A percentile compares a stretch with the other conserved stretches of the same genome.
These are phyloP conservation scores for Ornithoptera priamus DNA, from an alignment of 2,888 invertebrate genomes.

Conservation along the genomic window DNA sequence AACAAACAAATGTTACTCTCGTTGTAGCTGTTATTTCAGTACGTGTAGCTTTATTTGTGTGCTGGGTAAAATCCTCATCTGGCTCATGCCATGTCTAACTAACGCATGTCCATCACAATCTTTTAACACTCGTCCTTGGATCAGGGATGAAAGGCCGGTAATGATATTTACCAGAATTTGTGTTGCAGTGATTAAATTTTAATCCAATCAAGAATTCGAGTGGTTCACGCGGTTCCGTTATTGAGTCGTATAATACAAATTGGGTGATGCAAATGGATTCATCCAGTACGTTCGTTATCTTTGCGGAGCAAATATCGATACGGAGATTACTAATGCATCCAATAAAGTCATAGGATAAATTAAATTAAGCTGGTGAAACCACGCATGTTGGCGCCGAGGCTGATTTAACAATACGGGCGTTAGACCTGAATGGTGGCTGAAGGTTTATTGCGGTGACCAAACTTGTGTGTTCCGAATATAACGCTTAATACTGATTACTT, in stretches of 20 bases:
- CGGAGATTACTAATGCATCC: neutral
- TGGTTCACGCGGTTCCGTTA: too few species aligned
- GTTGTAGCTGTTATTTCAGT: too few species aligned
- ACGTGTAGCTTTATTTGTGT: too few species aligned
- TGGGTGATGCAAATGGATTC: slow-evolving; percentile 12
- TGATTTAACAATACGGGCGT: slow-evolving; percentile 40
- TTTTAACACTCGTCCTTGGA: too few species aligned
- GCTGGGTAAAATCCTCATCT: too few species aligned
- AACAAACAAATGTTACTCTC: too few species aligned
- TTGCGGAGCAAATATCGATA: slow-evolving; percentile 1
- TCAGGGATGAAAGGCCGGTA: too few species aligned
- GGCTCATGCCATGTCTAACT: too few species aligned
- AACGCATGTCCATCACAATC: too few species aligned
- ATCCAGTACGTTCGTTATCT: neutral
- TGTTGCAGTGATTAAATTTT: too few species aligned
- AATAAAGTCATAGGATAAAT: slow-evolving; percentile 3
- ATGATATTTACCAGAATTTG: too few species aligned
- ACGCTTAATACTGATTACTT: slow-evolving; percentile 29
- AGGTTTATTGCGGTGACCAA: slow-evolving; percentile 45
- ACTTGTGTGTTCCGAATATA: slow-evolving; percentile 35
- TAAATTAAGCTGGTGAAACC: neutral
- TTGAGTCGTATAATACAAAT: slow-evolving; percentile 1
- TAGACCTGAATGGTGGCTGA: slow-evolving; percentile 41
- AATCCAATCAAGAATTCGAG: too few species aligned
- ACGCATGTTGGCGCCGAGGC: slow-evolving; percentile 22